Base-by-base conservation (phyloP, 2,888 invertebrate genomes). In the Allacma fusca region DNA sequence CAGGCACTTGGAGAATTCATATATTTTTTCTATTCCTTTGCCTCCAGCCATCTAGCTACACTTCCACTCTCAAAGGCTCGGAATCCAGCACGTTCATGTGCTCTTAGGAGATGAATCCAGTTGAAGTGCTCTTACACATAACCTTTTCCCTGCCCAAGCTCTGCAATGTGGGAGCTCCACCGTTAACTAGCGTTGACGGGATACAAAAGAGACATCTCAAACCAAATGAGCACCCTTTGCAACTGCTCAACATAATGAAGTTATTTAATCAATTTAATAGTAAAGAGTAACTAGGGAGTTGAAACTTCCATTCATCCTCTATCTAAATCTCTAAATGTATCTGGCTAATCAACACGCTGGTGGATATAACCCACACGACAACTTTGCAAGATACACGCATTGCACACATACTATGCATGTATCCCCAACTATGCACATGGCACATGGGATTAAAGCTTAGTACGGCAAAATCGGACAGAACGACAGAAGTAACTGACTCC, bases 251-350 rank as follows among this genome's bases (percentile, higher is more conserved):
- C 24, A 62, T 62, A 62, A 62, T 24, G 24, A 24, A 24, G 62
- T 62, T 24, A 24, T 62, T 62, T 24, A 23, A 62, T 62, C 62
- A 62, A 26, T 23, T 2, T 62, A 62, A 62, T 62, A 24, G 57
- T 21, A 16, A 57, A 2, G 62, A 13, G 62, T 62, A 26, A 26
- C 62, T 23, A 16, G 62, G 26, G 62, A 62, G 62, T 50, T n/a
- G 50, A 50, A 50, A 2, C 24, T 62, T 62, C 19, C 62, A 62
- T 62, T 62, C 62, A 62, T 23, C 24, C 4, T 62, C 16, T n/a
- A n/a, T 62, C 26, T 62, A 12, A n/a, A 7, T 23, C 59, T 26
- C 62, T 62, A 23, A 26, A 62, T 62, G 23, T 62, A 12, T 62
- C 62, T 62, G 24, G 7, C 12, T 62, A 62, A 62, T 62, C 62